Conservation (phyloP, 1,140 invertebrate genomes). For the Paralvinella palmiformis region DNA sequence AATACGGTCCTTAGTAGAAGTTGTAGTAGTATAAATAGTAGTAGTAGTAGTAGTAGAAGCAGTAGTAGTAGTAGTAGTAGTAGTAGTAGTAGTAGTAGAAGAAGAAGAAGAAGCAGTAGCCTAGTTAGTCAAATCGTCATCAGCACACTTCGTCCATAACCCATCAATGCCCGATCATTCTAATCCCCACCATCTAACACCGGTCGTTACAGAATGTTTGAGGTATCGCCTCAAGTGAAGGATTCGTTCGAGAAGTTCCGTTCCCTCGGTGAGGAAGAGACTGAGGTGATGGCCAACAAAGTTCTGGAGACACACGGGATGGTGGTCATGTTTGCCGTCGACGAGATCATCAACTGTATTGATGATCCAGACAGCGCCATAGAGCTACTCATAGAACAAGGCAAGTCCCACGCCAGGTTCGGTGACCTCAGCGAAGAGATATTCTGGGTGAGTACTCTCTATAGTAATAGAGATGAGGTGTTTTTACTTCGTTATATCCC, state of each 20-base stretch:
- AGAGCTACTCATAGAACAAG: slow-evolving; percentile 16
- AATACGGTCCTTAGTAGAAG: too few relatives aligned
- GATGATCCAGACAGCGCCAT: slow-evolving; percentile 12
- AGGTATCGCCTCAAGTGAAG: background rate
- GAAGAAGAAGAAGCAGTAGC: too few relatives aligned
- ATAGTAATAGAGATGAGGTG: too few relatives aligned
- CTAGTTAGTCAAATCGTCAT: too few relatives aligned
- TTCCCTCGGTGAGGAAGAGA: background rate
- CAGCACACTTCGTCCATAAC: too few relatives aligned
- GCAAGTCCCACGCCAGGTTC: slow-evolving; percentile 15
- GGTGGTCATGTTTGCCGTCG: slow-evolving; percentile 19
- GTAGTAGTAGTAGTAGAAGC: too few relatives aligned
- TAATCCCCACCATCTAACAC: too few relatives aligned
- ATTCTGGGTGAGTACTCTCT: slow-evolving; percentile 16
- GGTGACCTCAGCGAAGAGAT: slow-evolving; percentile 10
- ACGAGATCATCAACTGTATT: slow-evolving; percentile 17
- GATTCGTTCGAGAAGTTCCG: slow-evolving; percentile 13
- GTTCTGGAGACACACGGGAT: slow-evolving; percentile 16
- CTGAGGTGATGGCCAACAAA: slow-evolving; percentile 8
- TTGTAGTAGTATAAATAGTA: too few relatives aligned
- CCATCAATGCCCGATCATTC: too few relatives aligned
- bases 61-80: too few relatives aligned
- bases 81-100: too few relatives aligned
- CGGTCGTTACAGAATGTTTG: slow-evolving; percentile 10
- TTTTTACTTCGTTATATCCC: too few relatives aligned